Evolutionary conservation across 2,888 invertebrate genomes (phyloP), one percentile per base, ranked within the genome.

Genomic region (Linyphia triangularis): DNA sequence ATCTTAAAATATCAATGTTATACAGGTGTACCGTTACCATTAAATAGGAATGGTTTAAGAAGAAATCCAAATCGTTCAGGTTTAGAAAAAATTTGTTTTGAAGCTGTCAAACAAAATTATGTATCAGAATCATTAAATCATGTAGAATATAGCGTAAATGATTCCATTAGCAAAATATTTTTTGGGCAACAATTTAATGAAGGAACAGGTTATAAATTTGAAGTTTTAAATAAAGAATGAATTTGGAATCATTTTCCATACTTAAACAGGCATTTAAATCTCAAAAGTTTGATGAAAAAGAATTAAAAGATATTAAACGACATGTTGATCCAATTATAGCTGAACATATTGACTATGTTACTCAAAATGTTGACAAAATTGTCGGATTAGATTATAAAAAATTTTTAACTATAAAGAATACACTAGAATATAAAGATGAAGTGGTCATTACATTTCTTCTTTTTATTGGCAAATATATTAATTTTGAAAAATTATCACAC

Each of bases 41-140:
- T 78, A 26, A 78, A 78, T 26, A 22, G 77, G 0, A 78, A 59
- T 40, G 77, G 77, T 40, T 63, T 78, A 65, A 65, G 19, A 65
- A 63, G 10, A 65, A 63, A 63, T 65, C 63, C 63, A 40, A 37
- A 78, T 65, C 26, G 77, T 0, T 75, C 75, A 22, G 77, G 77
- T n/a, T 65, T 78, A 13, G 40, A 63, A 63, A 78, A 63, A 43
- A 6, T 78, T 9, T 78, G 77, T 43, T 78, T 78, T 78, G 77
- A 78, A 63, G 77, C 77, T 9, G 77, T 78, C 0, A 78, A 78
- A 63, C 77, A 78, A 65, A 78, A 63, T 40, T 78, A 78, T 78
- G 37, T 63, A 13, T 40, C 7, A 0, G 77, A 78, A 78, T 63
- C 63, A 5, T 63, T 63, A 1, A 40, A 78, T 19, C 9, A 63